A percentile compares a stretch with the other conserved stretches of the same genome.
Evolutionary conservation across 2,113 vertebrate genomes (phyloP).

Genomic region (Cisticola juncidis): DNA sequence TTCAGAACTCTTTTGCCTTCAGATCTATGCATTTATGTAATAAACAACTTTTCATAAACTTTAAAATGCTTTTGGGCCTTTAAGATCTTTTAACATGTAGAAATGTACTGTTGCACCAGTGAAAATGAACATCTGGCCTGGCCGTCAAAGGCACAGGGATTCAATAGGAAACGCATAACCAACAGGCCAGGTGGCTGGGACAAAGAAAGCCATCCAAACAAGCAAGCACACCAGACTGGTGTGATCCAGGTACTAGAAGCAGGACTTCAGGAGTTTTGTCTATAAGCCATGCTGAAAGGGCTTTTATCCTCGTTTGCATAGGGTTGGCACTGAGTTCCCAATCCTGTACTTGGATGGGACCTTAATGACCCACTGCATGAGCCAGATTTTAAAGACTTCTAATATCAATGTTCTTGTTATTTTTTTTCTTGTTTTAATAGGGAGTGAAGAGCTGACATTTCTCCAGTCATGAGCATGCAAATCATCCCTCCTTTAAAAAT

Average conservation of each 20-base stretch:
- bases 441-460: not conserved
- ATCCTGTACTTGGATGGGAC: not conserved
- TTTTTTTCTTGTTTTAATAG: not conserved
- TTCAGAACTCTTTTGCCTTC: too few relatives aligned
- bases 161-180: not conserved
- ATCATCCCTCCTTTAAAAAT: not conserved
- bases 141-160: not conserved
- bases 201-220: not conserved
- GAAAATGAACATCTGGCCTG: not conserved
- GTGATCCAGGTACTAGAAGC: not conserved
- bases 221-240: fast-evolving
- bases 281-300: not conserved
- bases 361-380: not conserved
- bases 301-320: not conserved
- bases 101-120: too few relatives aligned
- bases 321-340: not conserved
- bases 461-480: not conserved
- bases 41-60: too few relatives aligned
- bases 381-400: not conserved
- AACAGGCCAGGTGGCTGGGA: not conserved
- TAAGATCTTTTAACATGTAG: too few relatives aligned
- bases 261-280: not conserved
- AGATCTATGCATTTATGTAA: too few relatives aligned
- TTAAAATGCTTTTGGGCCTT: too few relatives aligned
- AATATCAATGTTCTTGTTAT: not conserved